Evolutionary conservation across 2,113 vertebrate genomes (phyloP), one percentile per base, ranked within the genome.

Genomic region (Leuciscus idus): DNA sequence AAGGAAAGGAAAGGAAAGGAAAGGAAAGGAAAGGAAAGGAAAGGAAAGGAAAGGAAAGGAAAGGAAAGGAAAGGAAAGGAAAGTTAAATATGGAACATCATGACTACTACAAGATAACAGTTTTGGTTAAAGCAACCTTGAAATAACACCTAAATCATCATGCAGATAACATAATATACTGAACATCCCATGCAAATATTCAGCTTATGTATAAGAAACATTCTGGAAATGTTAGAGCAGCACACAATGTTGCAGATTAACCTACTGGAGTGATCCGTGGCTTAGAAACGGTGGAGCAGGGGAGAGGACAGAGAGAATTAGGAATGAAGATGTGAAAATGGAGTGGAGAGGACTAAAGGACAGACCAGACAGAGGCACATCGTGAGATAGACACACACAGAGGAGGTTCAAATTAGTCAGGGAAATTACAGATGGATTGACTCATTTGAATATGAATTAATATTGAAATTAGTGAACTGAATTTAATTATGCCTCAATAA

Each of bases 181-280:
- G 19, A 59, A 84, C 17, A 87, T 23, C 52, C 19, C 70, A 52
- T 26, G 36, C 28, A 66, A 46, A 76, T 62, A 83, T 28, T 30
- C 11, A 50, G 17, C 10, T 48, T 33, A 43, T 72, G 68, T 12
- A 39, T 43, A 12, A 73, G 21, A 39, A 23, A 10, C 9, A 43
- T 73, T 13, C 9, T 73, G 36, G 36, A 26, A 76, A 64, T 19
- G 36, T 70, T 62, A 81, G 59, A 52, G 15, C 28, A 2, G 64
- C 79, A 59, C 80, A 73, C 80, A 73, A 74, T 7, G 43, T 82
- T 82, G 77, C 78, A 81, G n/a, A 82, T 70, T 30, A 80, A 89
- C 85, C 82, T 89, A 66, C 52, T 85, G 77, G 48, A 66, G 15
- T 36, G 50, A 17, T 80, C 84, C 74, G 30, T 43, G 66, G 64